Percentiles rank a stretch among this genome's conserved stretches.
phyloP scores from a whole-genome alignment of 2,888 invertebrate genomes.

The Heteropelma amictum region DNA sequence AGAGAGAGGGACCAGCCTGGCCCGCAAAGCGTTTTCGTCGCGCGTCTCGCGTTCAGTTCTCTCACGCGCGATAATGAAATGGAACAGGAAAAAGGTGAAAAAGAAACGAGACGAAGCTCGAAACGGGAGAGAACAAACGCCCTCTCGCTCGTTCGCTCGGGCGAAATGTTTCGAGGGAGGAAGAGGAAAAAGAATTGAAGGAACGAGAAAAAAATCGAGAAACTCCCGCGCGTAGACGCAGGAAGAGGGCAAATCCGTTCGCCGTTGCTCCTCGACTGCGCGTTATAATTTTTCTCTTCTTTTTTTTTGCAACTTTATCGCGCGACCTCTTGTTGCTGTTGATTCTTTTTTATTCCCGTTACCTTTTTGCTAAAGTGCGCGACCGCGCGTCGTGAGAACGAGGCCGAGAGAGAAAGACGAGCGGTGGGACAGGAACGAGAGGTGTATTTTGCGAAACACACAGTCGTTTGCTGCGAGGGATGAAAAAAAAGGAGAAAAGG shows the following conservation, averaged over 20 bases:
- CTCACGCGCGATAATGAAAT: constrained; percentile 44
- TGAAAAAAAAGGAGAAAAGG: constrained; percentile 15
- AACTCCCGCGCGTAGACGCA: constrained; percentile 37
- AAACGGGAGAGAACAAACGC: constrained; percentile 37
- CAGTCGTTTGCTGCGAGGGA: constrained; percentile 22
- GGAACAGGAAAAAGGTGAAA: constrained; percentile 30
- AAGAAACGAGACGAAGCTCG: constrained; percentile 9
- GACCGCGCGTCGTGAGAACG: constrained; percentile 16
- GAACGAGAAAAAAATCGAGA: constrained; percentile 30
- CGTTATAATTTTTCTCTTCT: constrained; percentile 43
- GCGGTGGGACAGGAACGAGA: background rate
- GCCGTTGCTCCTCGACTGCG: constrained; percentile 52
- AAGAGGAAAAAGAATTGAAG: constrained; percentile 14
- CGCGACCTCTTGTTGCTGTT: constrained; percentile 29
- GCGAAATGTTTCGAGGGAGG: constrained; percentile 29
- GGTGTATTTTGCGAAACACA: constrained; percentile 23
- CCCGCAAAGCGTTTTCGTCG: constrained; percentile 36
- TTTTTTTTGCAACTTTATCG: constrained; percentile 26
- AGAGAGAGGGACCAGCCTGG: background rate
- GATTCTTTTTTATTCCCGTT: constrained; percentile 7
- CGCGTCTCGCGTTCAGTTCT: constrained; percentile 25
- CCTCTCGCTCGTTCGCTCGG: constrained; percentile 16
- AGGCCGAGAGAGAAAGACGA: background rate
- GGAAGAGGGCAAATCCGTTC: constrained; percentile 50
- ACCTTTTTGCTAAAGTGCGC: constrained; percentile 33